Conservation (phyloP, 1,140 invertebrate species). For the Aplysia californica region DNA sequence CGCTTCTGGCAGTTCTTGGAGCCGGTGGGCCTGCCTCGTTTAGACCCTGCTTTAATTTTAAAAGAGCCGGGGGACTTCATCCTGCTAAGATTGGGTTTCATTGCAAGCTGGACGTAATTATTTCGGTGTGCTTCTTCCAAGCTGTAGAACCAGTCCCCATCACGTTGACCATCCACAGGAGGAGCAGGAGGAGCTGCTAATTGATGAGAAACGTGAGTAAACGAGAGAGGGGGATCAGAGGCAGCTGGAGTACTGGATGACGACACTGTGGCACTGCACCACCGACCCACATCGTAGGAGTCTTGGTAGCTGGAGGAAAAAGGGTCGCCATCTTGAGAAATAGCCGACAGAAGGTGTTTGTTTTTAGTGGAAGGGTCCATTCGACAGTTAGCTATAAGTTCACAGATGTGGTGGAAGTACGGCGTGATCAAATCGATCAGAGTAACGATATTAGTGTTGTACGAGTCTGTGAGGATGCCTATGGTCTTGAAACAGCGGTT, state of each 20-base stretch:
- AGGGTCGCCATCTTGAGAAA: background rate
- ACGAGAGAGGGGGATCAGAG: too few relatives aligned
- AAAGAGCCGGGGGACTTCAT: too few relatives aligned
- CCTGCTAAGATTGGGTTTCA: too few relatives aligned
- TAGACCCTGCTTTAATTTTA: too few relatives aligned
- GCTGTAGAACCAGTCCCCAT: background rate
- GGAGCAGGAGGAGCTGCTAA: background rate
- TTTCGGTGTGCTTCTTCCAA: slow-evolving; percentile 9
- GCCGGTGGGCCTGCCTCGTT: slow-evolving; percentile 8
- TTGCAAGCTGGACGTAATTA: background rate
- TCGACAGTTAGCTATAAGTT: slow-evolving; percentile 10
- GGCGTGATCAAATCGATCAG: slow-evolving; percentile 11
- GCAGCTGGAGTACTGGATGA: too few relatives aligned
- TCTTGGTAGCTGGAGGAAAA: background rate
- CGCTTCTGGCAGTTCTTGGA: slow-evolving; percentile 12
- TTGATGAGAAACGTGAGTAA: too few relatives aligned
- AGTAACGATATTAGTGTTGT: slow-evolving; percentile 12
- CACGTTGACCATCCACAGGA: background rate
- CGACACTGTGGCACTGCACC: background rate
- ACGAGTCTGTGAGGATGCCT: slow-evolving; percentile 10
- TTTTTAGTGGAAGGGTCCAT: background rate
- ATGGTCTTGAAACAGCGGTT: slow-evolving; percentile 20
- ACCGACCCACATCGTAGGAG: background rate
- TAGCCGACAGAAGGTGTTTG: background rate
- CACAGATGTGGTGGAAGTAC: slow-evolving; percentile 17